phyloP scores from a whole-genome alignment of 2,888 invertebrate genomes.

The Drosophila cracens region DNA sequence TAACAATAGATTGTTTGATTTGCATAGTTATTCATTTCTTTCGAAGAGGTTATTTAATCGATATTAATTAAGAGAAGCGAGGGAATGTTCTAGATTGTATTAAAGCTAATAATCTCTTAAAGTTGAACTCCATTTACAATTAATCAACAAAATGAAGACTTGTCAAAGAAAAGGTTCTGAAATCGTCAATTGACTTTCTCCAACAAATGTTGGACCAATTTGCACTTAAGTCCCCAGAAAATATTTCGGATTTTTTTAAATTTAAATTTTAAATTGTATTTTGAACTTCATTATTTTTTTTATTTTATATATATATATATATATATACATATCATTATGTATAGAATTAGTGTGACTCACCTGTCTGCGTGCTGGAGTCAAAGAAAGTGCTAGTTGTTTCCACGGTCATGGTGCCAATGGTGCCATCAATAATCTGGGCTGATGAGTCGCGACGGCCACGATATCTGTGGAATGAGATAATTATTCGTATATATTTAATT shows the following conservation, averaged over 20 bases:
- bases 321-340: not conserved
- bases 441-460: constrained; percentile 89
- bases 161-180: not conserved
- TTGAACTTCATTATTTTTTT: not conserved
- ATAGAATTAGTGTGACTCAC: constrained; percentile 86
- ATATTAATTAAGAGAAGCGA: not conserved
- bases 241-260: not conserved
- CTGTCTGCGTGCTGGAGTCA: constrained; percentile 96
- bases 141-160: not conserved
- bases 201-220: not conserved
- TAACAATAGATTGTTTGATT: not conserved
- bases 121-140: not conserved
- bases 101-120: not conserved
- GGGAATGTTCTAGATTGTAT: not conserved
- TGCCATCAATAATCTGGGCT: constrained; percentile 96
- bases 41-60: not conserved
- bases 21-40: not conserved
- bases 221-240: not conserved
- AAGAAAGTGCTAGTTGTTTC: constrained; percentile 97
- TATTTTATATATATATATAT: not conserved
- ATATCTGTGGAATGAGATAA: constrained; percentile 69
- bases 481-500: no score
- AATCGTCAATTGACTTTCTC: not conserved
- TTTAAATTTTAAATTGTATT: not conserved
- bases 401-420: constrained; percentile 96